These are phyloP conservation scores for Pyrocephalus nanus DNA, from an alignment of 2,797 vertebrate species.

Conservation along the genomic window DNA sequence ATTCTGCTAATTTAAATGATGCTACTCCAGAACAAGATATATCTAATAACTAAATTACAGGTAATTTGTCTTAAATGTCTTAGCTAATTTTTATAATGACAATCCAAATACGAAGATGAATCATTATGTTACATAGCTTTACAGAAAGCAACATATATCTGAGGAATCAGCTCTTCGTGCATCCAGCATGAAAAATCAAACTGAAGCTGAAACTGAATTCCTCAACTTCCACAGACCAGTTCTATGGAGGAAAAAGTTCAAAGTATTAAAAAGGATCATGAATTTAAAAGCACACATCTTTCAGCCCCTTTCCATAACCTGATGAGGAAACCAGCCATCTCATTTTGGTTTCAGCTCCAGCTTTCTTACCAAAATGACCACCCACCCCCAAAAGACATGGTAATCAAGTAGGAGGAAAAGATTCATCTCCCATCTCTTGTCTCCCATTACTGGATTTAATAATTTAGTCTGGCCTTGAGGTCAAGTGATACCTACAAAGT, in stretches of 20 bases:
- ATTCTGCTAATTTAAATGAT: constrained; percentile 11
- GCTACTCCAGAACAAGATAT: neutral
- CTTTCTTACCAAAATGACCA: neutral
- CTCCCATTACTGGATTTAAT: neutral
- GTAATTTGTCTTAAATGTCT: neutral
- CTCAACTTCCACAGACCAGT: constrained; percentile 16
- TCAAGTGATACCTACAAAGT: neutral
- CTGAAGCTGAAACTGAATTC: neutral
- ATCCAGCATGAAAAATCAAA: neutral
- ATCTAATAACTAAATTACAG: neutral
- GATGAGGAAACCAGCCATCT: neutral
- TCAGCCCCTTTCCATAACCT: neutral
- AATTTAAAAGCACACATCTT: neutral
- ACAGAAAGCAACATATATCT: neutral
- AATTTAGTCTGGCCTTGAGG: neutral
- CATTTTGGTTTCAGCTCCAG: neutral
- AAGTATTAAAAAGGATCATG: neutral
- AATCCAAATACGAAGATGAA: neutral
- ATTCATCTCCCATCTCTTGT: neutral
- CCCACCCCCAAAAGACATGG: neutral
- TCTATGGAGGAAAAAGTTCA: neutral
- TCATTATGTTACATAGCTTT: neutral
- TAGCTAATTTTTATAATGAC: constrained; percentile 19
- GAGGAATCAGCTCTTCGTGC: neutral
- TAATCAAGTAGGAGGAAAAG: neutral